Base-by-base conservation (phyloP, 2,113 vertebrate genomes). In the Zootoca vivipara region DNA sequence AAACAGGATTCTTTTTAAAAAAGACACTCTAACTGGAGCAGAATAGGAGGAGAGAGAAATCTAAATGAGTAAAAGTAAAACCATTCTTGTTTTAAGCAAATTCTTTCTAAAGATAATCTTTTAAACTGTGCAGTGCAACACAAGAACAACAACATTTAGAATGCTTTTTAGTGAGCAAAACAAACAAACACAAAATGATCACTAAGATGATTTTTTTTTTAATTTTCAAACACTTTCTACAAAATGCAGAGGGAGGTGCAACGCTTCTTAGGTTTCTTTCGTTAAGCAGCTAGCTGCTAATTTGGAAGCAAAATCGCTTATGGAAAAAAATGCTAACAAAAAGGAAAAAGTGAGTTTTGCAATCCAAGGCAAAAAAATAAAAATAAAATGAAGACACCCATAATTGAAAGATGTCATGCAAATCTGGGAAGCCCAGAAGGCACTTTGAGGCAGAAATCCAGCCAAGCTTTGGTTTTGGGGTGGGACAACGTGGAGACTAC, bases 391-490 rank as follows among this genome's bases (percentile, higher is more conserved):
- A 62, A 84, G 78, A 80, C 73, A 52, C 33, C 82, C 73, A 85
- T 87, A 94, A 95, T 89, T 90, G 91, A 93, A 93, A 92, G 0
- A 0, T 88, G 70, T 38, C 87, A 74, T 81, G 35, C 24, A 89
- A 93, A 81, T 85, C 90, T 33, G 52, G 91, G 46, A 78, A 93
- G 88, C 46, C 91, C 65, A 87, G 40, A 88, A 93, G 92, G 87
- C 74, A 70, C 24, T 90, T 56, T 91, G 87, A 0, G 64, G 93
- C 85, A 93, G 75, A 75, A 91, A 92, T 85, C 64, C 52, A 90
- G 67, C 5, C 88, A 92, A 80, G 85, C 69, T 87, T 93, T 90
- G 93, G 93, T 88, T 96, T 95, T 87, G 87, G 89, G 92, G 87
- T 92, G 90, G 93, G 94, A 94, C 92, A 95, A 87, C 80, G 82